A percentile compares a stretch with the other conserved stretches of the same genome.
These are phyloP conservation scores for Polypterus senegalus DNA, from an alignment of 2,113 vertebrate species.

Conservation along the genomic window DNA sequence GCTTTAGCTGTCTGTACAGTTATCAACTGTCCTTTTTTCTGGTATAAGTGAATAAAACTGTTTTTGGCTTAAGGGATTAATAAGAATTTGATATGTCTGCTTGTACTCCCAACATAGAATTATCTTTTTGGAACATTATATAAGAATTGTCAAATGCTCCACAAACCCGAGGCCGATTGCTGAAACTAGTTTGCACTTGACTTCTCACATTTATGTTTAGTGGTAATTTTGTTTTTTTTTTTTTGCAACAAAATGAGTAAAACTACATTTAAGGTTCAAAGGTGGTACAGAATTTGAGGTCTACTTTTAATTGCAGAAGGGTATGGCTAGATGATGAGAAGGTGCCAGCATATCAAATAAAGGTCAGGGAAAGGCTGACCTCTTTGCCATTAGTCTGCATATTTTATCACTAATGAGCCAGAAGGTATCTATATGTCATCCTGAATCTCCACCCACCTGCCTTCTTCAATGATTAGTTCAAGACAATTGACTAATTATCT, in stretches of 20 bases:
- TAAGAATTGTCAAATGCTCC: too few species aligned
- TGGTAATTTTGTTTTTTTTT: not conserved
- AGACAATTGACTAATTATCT: slow-evolving; percentile 4
- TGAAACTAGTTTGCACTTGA: too few species aligned
- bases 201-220: not conserved
- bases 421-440: slow-evolving; percentile 1
- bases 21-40: too few species aligned
- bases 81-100: too few species aligned
- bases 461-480: not conserved
- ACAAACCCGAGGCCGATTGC: too few species aligned
- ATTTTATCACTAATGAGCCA: not conserved
- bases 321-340: slow-evolving; percentile 1
- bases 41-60: too few species aligned
- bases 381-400: slow-evolving; percentile 3
- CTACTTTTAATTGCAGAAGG: not conserved
- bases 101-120: too few species aligned
- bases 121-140: too few species aligned
- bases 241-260: not conserved
- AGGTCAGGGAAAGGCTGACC: not conserved
- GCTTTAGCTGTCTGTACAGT: too few species aligned
- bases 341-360: not conserved
- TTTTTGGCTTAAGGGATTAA: too few species aligned
- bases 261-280: not conserved
- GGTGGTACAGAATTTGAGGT: not conserved
- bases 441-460: not conserved